Evolutionary conservation across 2,888 invertebrate genomes (phyloP).

Genomic region (Drosophila testacea): DNA sequence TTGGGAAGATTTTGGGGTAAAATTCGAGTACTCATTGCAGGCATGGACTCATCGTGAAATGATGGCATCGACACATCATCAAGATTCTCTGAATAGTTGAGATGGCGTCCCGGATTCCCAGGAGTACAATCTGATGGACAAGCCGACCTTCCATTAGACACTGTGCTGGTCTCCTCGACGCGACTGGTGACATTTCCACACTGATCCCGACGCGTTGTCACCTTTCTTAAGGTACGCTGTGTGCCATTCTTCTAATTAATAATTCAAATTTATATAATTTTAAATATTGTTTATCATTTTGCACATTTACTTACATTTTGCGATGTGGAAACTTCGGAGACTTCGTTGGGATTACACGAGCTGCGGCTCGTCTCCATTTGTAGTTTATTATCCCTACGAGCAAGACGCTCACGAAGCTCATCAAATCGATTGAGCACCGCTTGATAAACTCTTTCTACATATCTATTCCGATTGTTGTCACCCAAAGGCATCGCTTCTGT

Average conservation of each 20-base stretch:
- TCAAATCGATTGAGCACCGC: conserved; percentile 44
- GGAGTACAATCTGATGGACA: not conserved
- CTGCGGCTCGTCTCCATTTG: not conserved
- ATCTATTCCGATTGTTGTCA: conserved; percentile 8
- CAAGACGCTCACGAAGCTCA: conserved; percentile 16
- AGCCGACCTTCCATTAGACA: conserved; percentile 23
- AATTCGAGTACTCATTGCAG: conserved; percentile 36
- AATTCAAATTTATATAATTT: not conserved
- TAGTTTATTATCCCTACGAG: conserved; percentile 9
- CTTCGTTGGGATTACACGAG: not conserved
- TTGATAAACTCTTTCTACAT: conserved; percentile 34
- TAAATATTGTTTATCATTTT: too few species aligned
- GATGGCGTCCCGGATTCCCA: not conserved
- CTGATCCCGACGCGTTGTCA: conserved; percentile 46
- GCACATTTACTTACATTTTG: conserved; percentile 9
- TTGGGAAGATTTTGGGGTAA: conserved; percentile 1
- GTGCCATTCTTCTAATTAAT: conserved; percentile 17
- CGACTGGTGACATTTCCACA: conserved; percentile 49
- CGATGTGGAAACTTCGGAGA: not conserved
- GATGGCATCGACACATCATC: conserved; percentile 49
- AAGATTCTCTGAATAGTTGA: conserved; percentile 27
- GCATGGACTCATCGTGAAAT: conserved; percentile 32
- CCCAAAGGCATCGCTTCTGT: not conserved
- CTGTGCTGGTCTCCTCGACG: conserved; percentile 45
- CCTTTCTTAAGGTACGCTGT: conserved; percentile 27